These are phyloP conservation scores for Drosophila subpulchrella DNA, from an alignment of 1,140 invertebrate species.

Conservation along the genomic window DNA sequence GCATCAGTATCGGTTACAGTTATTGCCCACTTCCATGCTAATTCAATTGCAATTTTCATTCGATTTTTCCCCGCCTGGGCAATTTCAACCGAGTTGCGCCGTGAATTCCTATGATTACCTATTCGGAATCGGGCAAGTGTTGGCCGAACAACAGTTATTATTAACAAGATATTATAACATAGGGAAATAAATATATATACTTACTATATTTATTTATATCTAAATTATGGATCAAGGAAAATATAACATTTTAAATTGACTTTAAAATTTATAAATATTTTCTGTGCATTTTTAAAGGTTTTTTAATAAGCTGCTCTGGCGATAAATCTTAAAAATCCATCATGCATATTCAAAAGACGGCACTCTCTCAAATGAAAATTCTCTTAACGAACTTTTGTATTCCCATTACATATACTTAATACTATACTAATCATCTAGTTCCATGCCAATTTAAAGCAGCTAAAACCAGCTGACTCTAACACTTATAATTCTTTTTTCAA, in stretches of 20 bases:
- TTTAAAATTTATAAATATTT: not conserved
- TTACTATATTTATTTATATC: not conserved
- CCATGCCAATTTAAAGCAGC: not conserved
- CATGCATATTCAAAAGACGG: not conserved
- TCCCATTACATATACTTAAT: not conserved
- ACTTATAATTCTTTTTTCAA: not conserved
- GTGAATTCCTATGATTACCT: constrained; percentile 2
- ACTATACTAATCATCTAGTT: not conserved
- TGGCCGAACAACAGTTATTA: constrained; percentile 13
- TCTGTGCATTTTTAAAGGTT: no score
- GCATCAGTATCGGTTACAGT: constrained; percentile 9
- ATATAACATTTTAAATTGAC: no score
- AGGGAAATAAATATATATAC: no score
- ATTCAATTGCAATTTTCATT: constrained; percentile 32
- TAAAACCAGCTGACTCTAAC: not conserved
- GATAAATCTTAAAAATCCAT: no score
- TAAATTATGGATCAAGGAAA: no score
- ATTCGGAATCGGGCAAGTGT: constrained; percentile 11
- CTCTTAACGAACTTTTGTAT: not conserved
- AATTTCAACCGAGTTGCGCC: not conserved
- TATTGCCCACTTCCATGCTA: constrained; percentile 6
- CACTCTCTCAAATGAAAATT: not conserved
- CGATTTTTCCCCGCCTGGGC: constrained; percentile 14
- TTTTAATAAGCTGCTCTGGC: no score
- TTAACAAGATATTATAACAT: not conserved